phyloP scores from a whole-genome alignment of 2,113 vertebrate species.

The Melanocharis versteri region DNA sequence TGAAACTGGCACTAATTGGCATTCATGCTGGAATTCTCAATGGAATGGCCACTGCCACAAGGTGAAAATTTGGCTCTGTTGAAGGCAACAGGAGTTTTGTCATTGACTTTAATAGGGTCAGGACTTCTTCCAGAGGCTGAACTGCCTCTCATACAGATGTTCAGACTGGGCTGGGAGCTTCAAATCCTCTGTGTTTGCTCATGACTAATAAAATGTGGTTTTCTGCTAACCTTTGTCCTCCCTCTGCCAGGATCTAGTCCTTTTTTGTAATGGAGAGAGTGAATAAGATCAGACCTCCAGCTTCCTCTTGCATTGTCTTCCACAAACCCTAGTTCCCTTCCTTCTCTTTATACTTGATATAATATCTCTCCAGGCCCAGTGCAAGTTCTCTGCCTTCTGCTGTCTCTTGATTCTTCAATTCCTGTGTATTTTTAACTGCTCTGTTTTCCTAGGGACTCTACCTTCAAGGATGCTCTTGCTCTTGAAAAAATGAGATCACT shows the following conservation, averaged over 20 bases:
- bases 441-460: background rate
- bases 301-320: background rate
- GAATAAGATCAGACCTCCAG: background rate
- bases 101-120: slow-evolving; percentile 53
- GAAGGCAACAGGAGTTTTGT: slow-evolving; percentile 30
- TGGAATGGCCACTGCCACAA: slow-evolving; percentile 10
- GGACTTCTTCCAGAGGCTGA: slow-evolving; percentile 21
- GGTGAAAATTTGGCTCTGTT: slow-evolving; percentile 33
- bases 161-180: background rate
- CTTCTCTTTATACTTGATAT: background rate
- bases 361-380: background rate
- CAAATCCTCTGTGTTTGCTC: background rate
- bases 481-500: background rate
- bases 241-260: background rate
- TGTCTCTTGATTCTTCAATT: background rate
- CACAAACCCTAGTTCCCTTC: background rate
- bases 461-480: background rate
- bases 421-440: background rate
- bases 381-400: background rate
- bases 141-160: background rate
- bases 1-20: slow-evolving; percentile 63
- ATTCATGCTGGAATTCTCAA: slow-evolving; percentile 40
- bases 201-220: background rate
- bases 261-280: background rate
- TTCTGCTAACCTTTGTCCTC: background rate